phyloP scores from a whole-genome alignment of 2,797 vertebrate species.

The Parambassis ranga region DNA sequence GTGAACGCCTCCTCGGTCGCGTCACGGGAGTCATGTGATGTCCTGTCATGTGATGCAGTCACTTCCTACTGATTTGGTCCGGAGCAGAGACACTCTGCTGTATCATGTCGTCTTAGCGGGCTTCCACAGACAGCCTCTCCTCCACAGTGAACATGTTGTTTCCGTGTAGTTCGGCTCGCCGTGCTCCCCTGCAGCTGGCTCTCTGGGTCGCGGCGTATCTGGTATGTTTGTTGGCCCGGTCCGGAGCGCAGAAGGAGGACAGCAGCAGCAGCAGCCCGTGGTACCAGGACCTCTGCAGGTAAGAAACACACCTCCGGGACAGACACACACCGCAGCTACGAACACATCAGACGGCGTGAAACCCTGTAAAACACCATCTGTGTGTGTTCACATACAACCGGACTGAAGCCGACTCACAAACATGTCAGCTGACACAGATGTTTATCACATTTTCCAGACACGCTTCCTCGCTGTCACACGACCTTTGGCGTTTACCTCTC shows the following conservation, averaged over 20 bases:
- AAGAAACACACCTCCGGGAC: slow-evolving; percentile 39
- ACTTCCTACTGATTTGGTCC: slow-evolving; percentile 73
- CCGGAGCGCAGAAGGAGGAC: slow-evolving; percentile 39
- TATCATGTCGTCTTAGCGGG: slow-evolving; percentile 76
- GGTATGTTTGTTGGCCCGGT: slow-evolving; percentile 26
- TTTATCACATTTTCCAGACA: background rate
- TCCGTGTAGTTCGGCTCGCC: background rate
- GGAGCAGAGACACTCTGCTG: slow-evolving; percentile 52
- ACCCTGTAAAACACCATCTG: too few relatives aligned
- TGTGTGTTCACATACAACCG: too few relatives aligned
- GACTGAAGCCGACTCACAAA: background rate
- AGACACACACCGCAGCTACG: background rate
- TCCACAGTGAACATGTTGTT: slow-evolving; percentile 49
- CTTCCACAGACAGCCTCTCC: background rate
- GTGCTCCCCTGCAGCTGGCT: background rate
- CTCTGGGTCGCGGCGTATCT: slow-evolving; percentile 28
- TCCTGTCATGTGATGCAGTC: slow-evolving; percentile 67
- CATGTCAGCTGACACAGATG: background rate
- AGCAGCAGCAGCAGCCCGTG: slow-evolving; percentile 38
- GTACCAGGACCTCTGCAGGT: slow-evolving; percentile 83
- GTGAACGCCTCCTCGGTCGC: slow-evolving; percentile 29
- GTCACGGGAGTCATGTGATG: slow-evolving; percentile 72
- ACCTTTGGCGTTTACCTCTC: background rate
- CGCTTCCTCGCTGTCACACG: background rate
- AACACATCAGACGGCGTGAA: background rate